Evolutionary conservation across 2,797 vertebrate genomes (phyloP).

Genomic region (Darevskia mixta): DNA sequence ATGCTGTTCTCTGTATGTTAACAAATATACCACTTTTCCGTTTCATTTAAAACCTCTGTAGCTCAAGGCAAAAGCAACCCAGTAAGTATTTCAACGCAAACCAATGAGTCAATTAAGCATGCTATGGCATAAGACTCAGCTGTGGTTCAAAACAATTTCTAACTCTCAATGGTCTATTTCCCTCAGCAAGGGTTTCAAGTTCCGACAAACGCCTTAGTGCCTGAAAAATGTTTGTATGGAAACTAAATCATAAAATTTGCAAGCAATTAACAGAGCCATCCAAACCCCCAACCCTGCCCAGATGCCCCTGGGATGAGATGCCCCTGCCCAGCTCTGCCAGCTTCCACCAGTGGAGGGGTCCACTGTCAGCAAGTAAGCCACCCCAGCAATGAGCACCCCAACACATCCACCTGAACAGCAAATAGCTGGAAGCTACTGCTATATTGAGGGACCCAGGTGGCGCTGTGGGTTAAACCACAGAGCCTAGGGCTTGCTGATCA

Average conservation of each 20-base stretch:
- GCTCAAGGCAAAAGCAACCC: conserved; percentile 22
- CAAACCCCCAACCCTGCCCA: no score
- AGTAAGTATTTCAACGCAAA: conserved; percentile 52
- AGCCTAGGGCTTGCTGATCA: no score
- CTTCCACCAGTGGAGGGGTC: no score
- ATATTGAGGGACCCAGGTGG: neutral
- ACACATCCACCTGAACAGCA: no score
- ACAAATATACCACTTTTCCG: conserved; percentile 2
- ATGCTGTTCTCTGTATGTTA: neutral
- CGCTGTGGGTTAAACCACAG: no score
- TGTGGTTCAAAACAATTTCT: conserved; percentile 28
- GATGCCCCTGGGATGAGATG: no score
- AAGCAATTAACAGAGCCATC: neutral
- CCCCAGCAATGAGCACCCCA: neutral
- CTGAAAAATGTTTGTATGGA: neutral
- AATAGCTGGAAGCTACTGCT: neutral
- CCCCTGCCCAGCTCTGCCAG: neutral
- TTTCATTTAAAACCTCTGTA: conserved; percentile 14
- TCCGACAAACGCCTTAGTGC: conserved; percentile 9
- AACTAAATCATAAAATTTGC: neutral
- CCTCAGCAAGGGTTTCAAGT: neutral
- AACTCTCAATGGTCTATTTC: conserved; percentile 43
- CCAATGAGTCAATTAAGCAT: conserved; percentile 19
- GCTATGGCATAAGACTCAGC: conserved; percentile 58
- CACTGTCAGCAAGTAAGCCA: no score